A percentile compares a stretch with the other conserved stretches of the same genome.
phyloP scores from a whole-genome alignment of 2,113 vertebrate genomes.

The Chunga burmeisteri region DNA sequence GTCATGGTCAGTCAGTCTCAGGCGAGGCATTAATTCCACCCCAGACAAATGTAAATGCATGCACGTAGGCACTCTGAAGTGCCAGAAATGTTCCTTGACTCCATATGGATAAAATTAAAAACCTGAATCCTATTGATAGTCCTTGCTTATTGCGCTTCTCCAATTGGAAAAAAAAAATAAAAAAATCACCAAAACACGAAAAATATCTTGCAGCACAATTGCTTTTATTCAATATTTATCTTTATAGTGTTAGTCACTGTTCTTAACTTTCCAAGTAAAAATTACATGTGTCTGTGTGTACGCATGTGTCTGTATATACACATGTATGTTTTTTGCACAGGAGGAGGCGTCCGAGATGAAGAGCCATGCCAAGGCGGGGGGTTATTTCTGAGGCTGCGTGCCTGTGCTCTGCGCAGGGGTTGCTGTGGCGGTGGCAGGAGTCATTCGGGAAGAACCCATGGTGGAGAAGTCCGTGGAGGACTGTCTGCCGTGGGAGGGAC shows the following conservation, averaged over 20 bases:
- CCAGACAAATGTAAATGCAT: background rate
- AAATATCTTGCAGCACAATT: too few species aligned
- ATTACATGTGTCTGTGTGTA: fast-evolving
- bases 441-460: too few species aligned
- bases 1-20: background rate
- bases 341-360: background rate
- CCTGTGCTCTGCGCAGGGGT: background rate
- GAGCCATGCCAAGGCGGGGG: background rate
- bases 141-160: background rate
- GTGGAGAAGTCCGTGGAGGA: too few species aligned
- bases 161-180: background rate
- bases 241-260: background rate
- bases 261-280: background rate
- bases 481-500: too few species aligned
- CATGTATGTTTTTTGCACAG: background rate
- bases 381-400: background rate
- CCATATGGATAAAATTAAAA: background rate
- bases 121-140: too few species aligned
- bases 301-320: too few species aligned
- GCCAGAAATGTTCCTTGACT: background rate
- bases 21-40: background rate
- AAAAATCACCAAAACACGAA: too few species aligned
- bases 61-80: background rate
- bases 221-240: too few species aligned
- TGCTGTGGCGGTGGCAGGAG: background rate